Base-by-base conservation (phyloP, 2,797 vertebrate genomes). In the Leptatherina wallacei region DNA sequence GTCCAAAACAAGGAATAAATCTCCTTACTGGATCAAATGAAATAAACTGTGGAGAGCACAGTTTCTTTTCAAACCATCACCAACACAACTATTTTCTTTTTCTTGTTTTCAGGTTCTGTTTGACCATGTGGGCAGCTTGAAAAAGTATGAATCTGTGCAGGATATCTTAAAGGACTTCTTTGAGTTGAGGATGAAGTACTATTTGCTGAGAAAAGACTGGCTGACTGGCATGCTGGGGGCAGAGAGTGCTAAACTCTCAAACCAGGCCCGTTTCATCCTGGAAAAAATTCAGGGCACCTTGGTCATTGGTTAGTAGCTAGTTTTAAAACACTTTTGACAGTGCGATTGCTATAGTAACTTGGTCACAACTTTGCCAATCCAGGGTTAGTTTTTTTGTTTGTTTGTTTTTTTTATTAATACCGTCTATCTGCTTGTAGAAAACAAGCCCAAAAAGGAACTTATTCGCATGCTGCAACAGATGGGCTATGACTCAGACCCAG, bases 241-340 rank as follows among this genome's bases (percentile, higher is more conserved):
- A 0, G 98, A 99, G 86, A 94, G 94, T 24, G 81, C 95, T 33
- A 98, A 94, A 79, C 94, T 99, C 75, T 96, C 92, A 90, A 99
- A 98, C 89, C 98, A 99, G 92, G 98, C 97, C 51, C 97, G 98
- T 35, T 99, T 99, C 94, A 99, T 99, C 88, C 93, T 99, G 88
- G 98, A 99, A 93, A 99, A 99, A 91, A 97, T 99, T 80, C 85
- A 98, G 68, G 98, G 98, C 84, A 96, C 89, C 71, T 93, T 99
- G 55, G 94, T 99, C 35, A 99, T 99, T 0, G 98, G 98, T 99
- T 86, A 75, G 95, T 85, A 40, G 22, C 33, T 36, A n/a, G 1
- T 49, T 44, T 70, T 3, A 20, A 32, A 30, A 6, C 10, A 42
- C 24, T 11, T 30, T 11, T 62, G 27, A 20, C 40, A 6, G 47